Conservation (phyloP, 2,113 vertebrate genomes). For the Mustela lutreola region DNA sequence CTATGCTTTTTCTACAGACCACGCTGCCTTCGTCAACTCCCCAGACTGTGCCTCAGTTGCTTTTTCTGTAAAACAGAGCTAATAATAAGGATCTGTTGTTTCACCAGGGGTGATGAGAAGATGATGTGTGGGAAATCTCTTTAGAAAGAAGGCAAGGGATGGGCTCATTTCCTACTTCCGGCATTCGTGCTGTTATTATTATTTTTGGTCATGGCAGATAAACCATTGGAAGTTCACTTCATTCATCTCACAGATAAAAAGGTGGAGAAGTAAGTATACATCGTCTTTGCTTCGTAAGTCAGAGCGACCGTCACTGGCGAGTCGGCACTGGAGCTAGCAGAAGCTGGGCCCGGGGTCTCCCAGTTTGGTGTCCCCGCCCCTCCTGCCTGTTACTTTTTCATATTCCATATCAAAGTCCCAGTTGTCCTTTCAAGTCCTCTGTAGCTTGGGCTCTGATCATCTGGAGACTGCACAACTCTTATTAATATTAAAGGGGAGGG, state of each 20-base stretch:
- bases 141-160: neutral
- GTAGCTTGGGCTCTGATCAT: conserved; percentile 78
- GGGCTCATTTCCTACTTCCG: neutral
- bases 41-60: neutral
- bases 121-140: neutral
- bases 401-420: conserved; percentile 80
- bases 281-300: conserved; percentile 17
- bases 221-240: conserved; percentile 32
- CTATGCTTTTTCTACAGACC: neutral
- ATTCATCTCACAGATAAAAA: conserved; percentile 48
- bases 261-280: neutral
- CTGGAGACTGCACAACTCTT: conserved; percentile 53
- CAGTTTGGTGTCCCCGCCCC: neutral
- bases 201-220: conserved; percentile 27
- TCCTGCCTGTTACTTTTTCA: conserved; percentile 67
- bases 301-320: accelerated
- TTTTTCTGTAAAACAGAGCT: conserved; percentile 50
- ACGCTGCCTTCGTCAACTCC: neutral
- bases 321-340: neutral
- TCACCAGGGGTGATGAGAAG: neutral
- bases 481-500: conserved; percentile 77
- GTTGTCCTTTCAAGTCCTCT: conserved; percentile 79
- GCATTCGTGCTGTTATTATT: neutral
- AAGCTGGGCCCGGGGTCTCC: conserved; percentile 35
- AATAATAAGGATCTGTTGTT: neutral